Base-by-base conservation (phyloP, 2,797 vertebrate species). In the Sciaenops ocellatus region DNA sequence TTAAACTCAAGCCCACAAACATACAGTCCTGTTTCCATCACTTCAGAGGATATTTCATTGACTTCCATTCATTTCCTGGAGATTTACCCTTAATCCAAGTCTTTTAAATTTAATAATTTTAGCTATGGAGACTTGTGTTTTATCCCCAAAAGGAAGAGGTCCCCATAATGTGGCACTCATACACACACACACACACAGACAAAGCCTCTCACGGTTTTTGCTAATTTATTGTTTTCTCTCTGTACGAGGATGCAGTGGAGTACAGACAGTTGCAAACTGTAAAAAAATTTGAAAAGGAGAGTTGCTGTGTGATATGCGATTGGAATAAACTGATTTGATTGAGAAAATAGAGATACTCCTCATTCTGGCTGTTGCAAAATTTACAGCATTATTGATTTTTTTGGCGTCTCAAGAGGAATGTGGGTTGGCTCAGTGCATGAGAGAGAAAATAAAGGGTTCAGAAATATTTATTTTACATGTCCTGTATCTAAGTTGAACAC, bases 311-410 rank as follows among this genome's bases (percentile, higher is more conserved):
- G n/a, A 48, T 62, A 56, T 73, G 34, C 9, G 13, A 68, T 38
- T 61, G 50, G 48, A 76, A 76, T 51, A 6, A 51, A 78, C 20
- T 80, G 41, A 78, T 79, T 86, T 73, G 54, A 89, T 69, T 85
- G 63, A 84, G 62, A 71, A 80, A 84, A 73, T 28, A 59, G 28
- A 67, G 56, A 73, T n/a, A 56, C 65, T 71, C 54, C 48, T 76
- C 73, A 59, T 84, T 76, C 26, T 83, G 85, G 82, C 72, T 80
- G 48, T 50, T 86, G 70, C 69, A 78, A 80, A 88, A 83, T 75
- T 52, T 80, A 73, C 73, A 85, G 73, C 72, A 18, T 80, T 84
- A 87, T 90, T 86, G 90, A 88, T 88, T 84, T 85, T 74, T 59
- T 51, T 63, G 65, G 51, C 22, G 2, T 85, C 85, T 87, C 65